phyloP scores from a whole-genome alignment of 2,888 invertebrate genomes.

The Macaria liturata region DNA sequence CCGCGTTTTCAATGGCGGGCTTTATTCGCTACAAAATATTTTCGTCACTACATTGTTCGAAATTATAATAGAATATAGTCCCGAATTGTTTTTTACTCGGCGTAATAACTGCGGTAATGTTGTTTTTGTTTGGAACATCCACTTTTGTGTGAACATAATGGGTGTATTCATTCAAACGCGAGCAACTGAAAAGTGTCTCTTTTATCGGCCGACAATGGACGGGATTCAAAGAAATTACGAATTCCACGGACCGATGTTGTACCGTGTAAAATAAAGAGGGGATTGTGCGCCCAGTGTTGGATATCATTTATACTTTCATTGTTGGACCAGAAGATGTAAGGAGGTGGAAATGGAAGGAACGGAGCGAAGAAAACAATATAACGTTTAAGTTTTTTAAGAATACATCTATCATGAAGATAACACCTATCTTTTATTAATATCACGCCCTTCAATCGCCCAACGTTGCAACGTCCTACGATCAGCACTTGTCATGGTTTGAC shows the following conservation, averaged over 20 bases:
- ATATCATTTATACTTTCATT: slow-evolving; percentile 40
- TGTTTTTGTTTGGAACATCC: slow-evolving; percentile 76
- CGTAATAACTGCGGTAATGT: slow-evolving; percentile 65
- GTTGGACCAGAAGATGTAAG: slow-evolving; percentile 26
- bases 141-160: slow-evolving; percentile 79
- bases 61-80: slow-evolving; percentile 66
- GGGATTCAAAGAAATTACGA: slow-evolving; percentile 80
- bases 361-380: too few species aligned
- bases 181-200: slow-evolving; percentile 77
- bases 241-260: slow-evolving; percentile 65
- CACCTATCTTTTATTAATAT: too few species aligned
- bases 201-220: slow-evolving; percentile 77
- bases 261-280: slow-evolving; percentile 68
- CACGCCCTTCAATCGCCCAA: too few species aligned
- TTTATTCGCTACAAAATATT: slow-evolving; percentile 60
- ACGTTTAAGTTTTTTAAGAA: too few species aligned
- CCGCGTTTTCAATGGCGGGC: slow-evolving; percentile 35
- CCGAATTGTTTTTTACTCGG: slow-evolving; percentile 67
- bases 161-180: slow-evolving; percentile 78
- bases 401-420: too few species aligned
- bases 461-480: too few species aligned
- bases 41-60: slow-evolving; percentile 61
- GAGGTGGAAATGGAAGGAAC: slow-evolving; percentile 6
- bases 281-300: slow-evolving; percentile 47
- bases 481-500: too few species aligned